A percentile compares a stretch with the other conserved stretches of the same genome.
Conservation (phyloP, 2,888 invertebrate species). For the Pseudoips prasinana region DNA sequence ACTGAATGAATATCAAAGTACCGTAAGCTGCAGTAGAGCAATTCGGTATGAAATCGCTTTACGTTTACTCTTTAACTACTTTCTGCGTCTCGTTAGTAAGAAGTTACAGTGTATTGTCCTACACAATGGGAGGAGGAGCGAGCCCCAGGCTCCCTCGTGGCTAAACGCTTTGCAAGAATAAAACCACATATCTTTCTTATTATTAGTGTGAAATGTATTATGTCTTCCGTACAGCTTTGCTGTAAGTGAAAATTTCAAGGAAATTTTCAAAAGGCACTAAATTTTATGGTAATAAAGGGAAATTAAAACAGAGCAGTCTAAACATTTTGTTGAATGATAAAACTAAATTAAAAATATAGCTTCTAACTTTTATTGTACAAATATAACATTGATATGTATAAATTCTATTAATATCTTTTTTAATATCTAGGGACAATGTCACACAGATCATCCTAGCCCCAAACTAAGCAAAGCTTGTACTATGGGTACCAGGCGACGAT, state of each 20-base stretch:
- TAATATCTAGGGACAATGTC: no score
- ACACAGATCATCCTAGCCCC: no score
- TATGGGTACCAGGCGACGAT: no score
- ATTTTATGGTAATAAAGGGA: not conserved
- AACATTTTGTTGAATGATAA: no score
- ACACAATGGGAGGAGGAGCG: constrained; percentile 73
- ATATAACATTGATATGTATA: no score
- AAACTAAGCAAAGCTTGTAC: no score
- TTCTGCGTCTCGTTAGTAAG: constrained; percentile 67
- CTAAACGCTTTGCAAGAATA: constrained; percentile 52
- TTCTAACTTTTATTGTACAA: no score
- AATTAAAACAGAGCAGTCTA: no score
- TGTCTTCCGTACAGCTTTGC: constrained; percentile 23
- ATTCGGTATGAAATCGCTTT: constrained; percentile 7
- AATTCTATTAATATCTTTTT: no score
- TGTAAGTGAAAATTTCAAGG: not conserved
- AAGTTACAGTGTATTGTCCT: constrained; percentile 74
- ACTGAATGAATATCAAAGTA: no score
- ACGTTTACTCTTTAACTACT: constrained; percentile 10
- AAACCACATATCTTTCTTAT: constrained; percentile 27
- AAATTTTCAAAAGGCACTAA: not conserved
- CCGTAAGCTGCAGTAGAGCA: no score
- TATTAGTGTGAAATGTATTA: constrained; percentile 25
- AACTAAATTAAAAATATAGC: no score
- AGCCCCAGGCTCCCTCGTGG: constrained; percentile 57